Percentiles rank a stretch among this genome's conserved stretches.
Conservation (phyloP, 2,888 invertebrate genomes). For the Colletes collaris region DNA sequence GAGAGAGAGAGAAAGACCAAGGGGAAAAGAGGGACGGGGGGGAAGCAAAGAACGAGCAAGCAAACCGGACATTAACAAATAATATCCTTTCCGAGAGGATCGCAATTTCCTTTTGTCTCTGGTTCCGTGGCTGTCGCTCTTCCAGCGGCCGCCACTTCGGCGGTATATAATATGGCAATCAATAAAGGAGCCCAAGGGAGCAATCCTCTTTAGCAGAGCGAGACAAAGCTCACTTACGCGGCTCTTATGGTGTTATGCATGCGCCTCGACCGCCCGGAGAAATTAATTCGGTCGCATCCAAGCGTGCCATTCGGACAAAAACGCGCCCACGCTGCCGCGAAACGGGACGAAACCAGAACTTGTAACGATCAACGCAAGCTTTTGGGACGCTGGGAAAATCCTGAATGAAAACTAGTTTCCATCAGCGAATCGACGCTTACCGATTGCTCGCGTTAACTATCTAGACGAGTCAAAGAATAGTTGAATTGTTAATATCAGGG, state of each 20-base stretch:
- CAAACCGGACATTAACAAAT: slow-evolving; percentile 38
- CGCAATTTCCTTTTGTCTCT: slow-evolving; percentile 40
- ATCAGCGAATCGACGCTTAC: no score
- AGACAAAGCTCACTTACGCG: slow-evolving; percentile 48
- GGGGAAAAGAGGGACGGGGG: not conserved
- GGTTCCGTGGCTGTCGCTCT: slow-evolving; percentile 13
- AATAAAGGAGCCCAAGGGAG: slow-evolving; percentile 48
- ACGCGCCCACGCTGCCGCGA: no score
- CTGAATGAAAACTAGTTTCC: no score
- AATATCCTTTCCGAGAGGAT: slow-evolving; percentile 33
- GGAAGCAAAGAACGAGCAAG: not conserved
- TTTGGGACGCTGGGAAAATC: no score
- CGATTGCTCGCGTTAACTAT: no score
- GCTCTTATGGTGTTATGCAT: slow-evolving; percentile 36
- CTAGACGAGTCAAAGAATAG: no score
- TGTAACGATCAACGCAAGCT: no score
- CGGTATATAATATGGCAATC: slow-evolving; percentile 51
- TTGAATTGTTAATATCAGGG: no score
- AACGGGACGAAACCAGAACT: no score
- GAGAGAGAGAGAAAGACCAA: not conserved
- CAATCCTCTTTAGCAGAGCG: slow-evolving; percentile 36
- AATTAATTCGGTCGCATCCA: slow-evolving; percentile 33
- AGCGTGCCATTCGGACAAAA: not conserved
- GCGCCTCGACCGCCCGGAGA: slow-evolving; percentile 10
- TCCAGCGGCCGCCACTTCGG: slow-evolving; percentile 22